A percentile compares a stretch with the other conserved stretches of the same genome.
Evolutionary conservation across 2,888 invertebrate genomes (phyloP).

Genomic region (Seladonia tumulorum): DNA sequence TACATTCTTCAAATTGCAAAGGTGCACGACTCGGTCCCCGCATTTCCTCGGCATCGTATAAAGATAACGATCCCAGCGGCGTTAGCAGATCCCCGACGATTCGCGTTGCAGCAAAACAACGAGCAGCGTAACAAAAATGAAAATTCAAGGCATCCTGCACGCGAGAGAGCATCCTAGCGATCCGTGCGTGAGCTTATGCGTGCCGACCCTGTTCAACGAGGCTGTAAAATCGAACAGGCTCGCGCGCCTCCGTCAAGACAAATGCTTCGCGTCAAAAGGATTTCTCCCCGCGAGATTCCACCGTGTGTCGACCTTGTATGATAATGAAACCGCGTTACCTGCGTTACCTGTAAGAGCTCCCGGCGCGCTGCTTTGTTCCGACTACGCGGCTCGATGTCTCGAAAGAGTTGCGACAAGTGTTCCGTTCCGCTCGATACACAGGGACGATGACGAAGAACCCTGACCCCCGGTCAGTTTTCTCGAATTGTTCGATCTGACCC

Average conservation of each 20-base stretch:
- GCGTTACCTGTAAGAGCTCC: neutral
- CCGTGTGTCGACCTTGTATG: slow-evolving; percentile 19
- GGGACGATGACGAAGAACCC: neutral
- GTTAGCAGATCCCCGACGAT: neutral
- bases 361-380: slow-evolving; percentile 8
- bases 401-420: slow-evolving; percentile 4
- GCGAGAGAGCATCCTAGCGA: neutral
- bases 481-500: neutral
- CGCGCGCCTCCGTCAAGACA: slow-evolving; percentile 28
- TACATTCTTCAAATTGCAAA: neutral
- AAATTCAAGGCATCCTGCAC: slow-evolving; percentile 1
- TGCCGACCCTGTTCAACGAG: slow-evolving; percentile 44
- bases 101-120: neutral
- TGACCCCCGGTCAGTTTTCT: neutral
- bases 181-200: neutral
- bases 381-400: neutral
- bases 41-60: neutral
- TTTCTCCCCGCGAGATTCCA: slow-evolving; percentile 42
- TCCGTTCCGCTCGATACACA: slow-evolving; percentile 13
- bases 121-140: neutral
- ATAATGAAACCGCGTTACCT: slow-evolving; percentile 29
- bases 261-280: slow-evolving; percentile 35
- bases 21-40: neutral
- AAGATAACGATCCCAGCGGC: neutral
- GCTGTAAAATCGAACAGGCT: slow-evolving; percentile 32